Evolutionary conservation across 2,888 invertebrate species (phyloP).

Genomic region (Caenorhabditis japonica): DNA sequence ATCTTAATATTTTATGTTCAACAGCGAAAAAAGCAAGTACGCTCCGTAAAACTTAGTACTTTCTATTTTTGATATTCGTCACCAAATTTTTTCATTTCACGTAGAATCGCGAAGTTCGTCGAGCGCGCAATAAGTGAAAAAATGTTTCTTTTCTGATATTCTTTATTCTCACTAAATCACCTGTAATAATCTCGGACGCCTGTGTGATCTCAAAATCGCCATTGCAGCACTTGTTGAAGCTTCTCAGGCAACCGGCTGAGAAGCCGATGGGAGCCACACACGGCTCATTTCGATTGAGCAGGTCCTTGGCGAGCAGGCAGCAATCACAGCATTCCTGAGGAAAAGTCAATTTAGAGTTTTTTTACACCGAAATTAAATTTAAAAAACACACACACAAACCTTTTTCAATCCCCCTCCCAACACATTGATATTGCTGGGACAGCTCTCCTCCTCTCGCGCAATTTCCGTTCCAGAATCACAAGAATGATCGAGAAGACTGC

Average conservation of each 20-base stretch:
- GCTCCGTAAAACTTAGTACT: too few relatives aligned
- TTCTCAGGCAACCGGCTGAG: slow-evolving; percentile 68
- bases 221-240: slow-evolving; percentile 75
- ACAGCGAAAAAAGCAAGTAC: too few relatives aligned
- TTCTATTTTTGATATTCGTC: too few relatives aligned
- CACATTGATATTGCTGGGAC: slow-evolving; percentile 64
- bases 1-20: too few relatives aligned
- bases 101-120: too few relatives aligned
- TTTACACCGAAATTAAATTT: too few relatives aligned
- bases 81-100: too few relatives aligned
- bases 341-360: too few relatives aligned
- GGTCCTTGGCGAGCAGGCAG: slow-evolving; percentile 75
- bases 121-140: too few relatives aligned
- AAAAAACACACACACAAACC: too few relatives aligned
- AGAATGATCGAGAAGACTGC: slow-evolving; percentile 71
- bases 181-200: slow-evolving; percentile 50
- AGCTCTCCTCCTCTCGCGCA: slow-evolving; percentile 61
- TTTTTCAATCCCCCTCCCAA: slow-evolving; percentile 74
- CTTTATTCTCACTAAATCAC: too few relatives aligned
- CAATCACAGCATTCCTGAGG: slow-evolving; percentile 77
- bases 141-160: too few relatives aligned
- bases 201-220: slow-evolving; percentile 57
- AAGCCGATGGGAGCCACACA: slow-evolving; percentile 75
- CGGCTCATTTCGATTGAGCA: slow-evolving; percentile 66
- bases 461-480: slow-evolving; percentile 66